These are phyloP conservation scores for Caenorhabditis macrosperma DNA, from an alignment of 2,888 invertebrate species.

Conservation along the genomic window DNA sequence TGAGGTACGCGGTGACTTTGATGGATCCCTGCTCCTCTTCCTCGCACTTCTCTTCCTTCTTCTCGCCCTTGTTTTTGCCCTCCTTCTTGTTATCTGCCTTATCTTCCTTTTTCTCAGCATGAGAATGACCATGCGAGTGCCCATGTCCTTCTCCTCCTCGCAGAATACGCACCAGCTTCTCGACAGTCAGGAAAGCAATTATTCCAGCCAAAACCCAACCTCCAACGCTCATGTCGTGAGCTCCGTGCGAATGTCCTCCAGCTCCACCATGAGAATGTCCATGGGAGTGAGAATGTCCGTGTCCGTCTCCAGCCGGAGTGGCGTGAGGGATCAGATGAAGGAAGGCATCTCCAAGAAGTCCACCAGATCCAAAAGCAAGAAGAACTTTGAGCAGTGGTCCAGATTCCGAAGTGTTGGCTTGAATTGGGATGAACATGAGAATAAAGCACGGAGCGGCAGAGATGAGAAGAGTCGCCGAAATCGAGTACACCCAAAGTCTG, in stretches of 20 bases:
- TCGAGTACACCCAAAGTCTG: slow-evolving; percentile 77
- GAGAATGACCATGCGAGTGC: slow-evolving; percentile 79
- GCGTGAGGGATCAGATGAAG: slow-evolving; percentile 98
- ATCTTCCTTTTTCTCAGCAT: slow-evolving; percentile 58
- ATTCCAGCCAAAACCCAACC: slow-evolving; percentile 90
- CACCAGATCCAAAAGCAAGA: slow-evolving; percentile 94
- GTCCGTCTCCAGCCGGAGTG: slow-evolving; percentile 84
- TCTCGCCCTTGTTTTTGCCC: slow-evolving; percentile 29
- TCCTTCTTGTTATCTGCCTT: slow-evolving; percentile 32
- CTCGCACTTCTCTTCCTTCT: slow-evolving; percentile 30
- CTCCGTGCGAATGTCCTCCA: slow-evolving; percentile 72
- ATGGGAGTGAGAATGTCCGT: slow-evolving; percentile 84
- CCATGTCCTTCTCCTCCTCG: slow-evolving; percentile 85
- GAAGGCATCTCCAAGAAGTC: slow-evolving; percentile 95
- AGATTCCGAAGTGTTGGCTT: slow-evolving; percentile 76
- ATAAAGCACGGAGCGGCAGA: slow-evolving; percentile 95
- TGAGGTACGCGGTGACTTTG: slow-evolving; percentile 89
- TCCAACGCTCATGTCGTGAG: slow-evolving; percentile 91
- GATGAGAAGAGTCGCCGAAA: slow-evolving; percentile 90
- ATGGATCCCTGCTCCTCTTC: slow-evolving; percentile 55
- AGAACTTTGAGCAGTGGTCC: slow-evolving; percentile 81
- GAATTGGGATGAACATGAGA: slow-evolving; percentile 91
- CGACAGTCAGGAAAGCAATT: slow-evolving; percentile 83
- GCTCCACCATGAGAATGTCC: slow-evolving; percentile 69
- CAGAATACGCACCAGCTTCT: slow-evolving; percentile 91